Percentiles rank a stretch among this genome's conserved stretches.
Conservation (phyloP, 2,797 vertebrate species). For the Hipposideros larvatus region DNA sequence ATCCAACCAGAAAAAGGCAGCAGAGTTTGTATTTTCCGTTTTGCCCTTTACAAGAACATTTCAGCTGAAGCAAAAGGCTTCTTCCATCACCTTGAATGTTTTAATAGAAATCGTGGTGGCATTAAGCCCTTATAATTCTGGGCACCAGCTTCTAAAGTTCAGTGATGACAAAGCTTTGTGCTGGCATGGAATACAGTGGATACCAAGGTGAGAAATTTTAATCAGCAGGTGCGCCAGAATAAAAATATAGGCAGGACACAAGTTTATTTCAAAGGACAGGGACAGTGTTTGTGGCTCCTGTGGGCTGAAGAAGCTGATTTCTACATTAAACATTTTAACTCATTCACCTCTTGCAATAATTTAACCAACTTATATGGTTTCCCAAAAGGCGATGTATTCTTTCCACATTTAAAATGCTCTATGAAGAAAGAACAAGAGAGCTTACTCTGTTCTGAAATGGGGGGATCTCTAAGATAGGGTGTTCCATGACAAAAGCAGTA, state of each 20-base stretch:
- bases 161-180: conserved; percentile 1
- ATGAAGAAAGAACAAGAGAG: not conserved
- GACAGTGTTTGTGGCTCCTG: not conserved
- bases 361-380: not conserved
- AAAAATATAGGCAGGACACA: not conserved
- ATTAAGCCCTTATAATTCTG: conserved; percentile 64
- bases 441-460: not conserved
- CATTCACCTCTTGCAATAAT: not conserved
- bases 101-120: conserved; percentile 54
- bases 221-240: not conserved
- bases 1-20: conserved; percentile 10
- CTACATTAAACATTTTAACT: not conserved
- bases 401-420: not conserved
- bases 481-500: not conserved
- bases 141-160: conserved; percentile 61
- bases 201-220: not conserved
- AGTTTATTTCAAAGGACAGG: not conserved
- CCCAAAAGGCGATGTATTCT: not conserved
- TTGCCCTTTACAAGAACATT: conserved; percentile 66
- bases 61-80: conserved; percentile 24
- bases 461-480: not conserved
- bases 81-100: not conserved
- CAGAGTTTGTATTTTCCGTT: conserved; percentile 1
- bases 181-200: not conserved
- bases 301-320: not conserved